phyloP scores from a whole-genome alignment of 2,797 vertebrate genomes.

The Cygnus olor region DNA sequence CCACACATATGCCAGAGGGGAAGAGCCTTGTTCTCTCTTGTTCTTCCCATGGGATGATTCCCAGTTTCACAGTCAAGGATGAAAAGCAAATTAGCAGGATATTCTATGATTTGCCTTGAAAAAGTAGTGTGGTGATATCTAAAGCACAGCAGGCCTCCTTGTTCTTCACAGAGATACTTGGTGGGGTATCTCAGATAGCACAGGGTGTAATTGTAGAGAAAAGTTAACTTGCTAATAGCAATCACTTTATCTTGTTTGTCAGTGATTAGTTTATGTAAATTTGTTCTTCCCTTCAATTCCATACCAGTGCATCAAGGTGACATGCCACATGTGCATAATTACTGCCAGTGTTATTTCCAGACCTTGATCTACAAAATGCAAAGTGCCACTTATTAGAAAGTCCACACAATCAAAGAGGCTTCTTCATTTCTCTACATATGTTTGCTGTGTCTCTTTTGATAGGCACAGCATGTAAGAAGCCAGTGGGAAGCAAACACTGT shows the following conservation, averaged over 20 bases:
- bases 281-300: slow-evolving; percentile 53
- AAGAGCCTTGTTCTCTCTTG: not conserved
- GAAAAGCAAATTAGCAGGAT: slow-evolving; percentile 41
- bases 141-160: slow-evolving; percentile 45
- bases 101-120: not conserved
- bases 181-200: slow-evolving; percentile 40
- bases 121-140: slow-evolving; percentile 36
- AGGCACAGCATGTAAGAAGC: slow-evolving; percentile 59
- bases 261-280: slow-evolving; percentile 71
- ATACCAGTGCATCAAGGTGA: slow-evolving; percentile 66
- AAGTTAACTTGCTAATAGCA: slow-evolving; percentile 71
- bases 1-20: not conserved
- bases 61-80: slow-evolving; percentile 21
- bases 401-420: slow-evolving; percentile 64
- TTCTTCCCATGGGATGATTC: slow-evolving; percentile 1
- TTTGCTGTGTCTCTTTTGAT: slow-evolving; percentile 67
- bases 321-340: slow-evolving; percentile 65
- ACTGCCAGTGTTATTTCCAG: slow-evolving; percentile 65
- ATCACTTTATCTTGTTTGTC: slow-evolving; percentile 72
- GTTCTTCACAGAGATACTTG: slow-evolving; percentile 29
- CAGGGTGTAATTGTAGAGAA: slow-evolving; percentile 62
- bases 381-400: slow-evolving; percentile 66
- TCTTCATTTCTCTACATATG: slow-evolving; percentile 45
- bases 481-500: slow-evolving; percentile 59
- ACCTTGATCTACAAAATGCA: slow-evolving; percentile 64